phyloP scores from a whole-genome alignment of 1,140 invertebrate genomes.

The Hyphantria cunea region DNA sequence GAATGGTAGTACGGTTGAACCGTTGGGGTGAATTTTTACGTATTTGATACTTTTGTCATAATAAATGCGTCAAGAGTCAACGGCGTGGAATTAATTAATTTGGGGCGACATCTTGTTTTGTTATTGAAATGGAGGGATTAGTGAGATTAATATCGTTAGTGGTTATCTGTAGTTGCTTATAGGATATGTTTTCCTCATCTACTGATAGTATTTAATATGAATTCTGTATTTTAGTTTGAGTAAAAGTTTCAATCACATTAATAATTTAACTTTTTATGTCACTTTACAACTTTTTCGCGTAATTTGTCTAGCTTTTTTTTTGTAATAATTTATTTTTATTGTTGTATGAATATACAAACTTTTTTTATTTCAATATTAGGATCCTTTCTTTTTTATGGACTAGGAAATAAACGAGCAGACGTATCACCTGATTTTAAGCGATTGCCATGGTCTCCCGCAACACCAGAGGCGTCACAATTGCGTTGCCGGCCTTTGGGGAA shows the following conservation, averaged over 20 bases:
- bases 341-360: too few relatives aligned
- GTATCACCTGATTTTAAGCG: too few relatives aligned
- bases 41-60: slow-evolving; percentile 55
- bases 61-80: slow-evolving; percentile 48
- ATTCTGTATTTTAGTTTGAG: background rate
- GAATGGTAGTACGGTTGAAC: slow-evolving; percentile 52
- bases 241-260: background rate
- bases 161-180: slow-evolving; percentile 14
- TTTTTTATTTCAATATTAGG: too few relatives aligned
- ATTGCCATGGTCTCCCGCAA: too few relatives aligned
- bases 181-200: slow-evolving; percentile 1
- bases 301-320: too few relatives aligned
- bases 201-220: background rate
- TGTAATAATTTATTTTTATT: too few relatives aligned
- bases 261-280: background rate
- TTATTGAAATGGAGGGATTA: slow-evolving; percentile 68
- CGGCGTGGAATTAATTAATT: slow-evolving; percentile 72
- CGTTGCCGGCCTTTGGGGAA: too few relatives aligned
- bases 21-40: slow-evolving; percentile 56
- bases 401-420: too few relatives aligned
- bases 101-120: slow-evolving; percentile 59
- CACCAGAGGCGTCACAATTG: too few relatives aligned
- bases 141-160: slow-evolving; percentile 40
- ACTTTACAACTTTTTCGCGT: too few relatives aligned
- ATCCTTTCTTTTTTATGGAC: too few relatives aligned